A percentile compares a stretch with the other conserved stretches of the same genome.
Evolutionary conservation across 2,113 vertebrate species (phyloP).

Genomic region (Micronycteris hirsuta): DNA sequence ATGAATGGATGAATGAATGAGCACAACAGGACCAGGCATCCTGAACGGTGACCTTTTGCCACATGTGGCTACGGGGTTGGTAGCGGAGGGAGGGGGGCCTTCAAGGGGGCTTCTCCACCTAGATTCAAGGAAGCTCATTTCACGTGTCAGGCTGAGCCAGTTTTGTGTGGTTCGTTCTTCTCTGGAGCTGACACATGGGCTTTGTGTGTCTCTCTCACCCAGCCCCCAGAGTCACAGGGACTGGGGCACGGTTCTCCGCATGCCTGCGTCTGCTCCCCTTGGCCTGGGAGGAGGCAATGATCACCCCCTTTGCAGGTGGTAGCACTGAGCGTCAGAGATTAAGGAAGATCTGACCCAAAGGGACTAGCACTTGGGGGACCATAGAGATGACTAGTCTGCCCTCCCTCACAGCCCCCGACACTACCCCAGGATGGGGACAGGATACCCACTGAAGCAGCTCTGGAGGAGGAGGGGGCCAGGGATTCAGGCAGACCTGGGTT

Average conservation of each 20-base stretch:
- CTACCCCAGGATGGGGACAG: background rate
- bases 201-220: background rate
- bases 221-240: too few relatives aligned
- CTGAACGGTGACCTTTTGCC: background rate
- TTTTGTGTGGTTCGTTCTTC: background rate
- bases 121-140: background rate
- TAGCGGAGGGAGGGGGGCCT: background rate
- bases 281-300: background rate
- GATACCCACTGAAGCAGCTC: background rate
- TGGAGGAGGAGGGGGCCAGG: background rate
- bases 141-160: too few relatives aligned
- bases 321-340: background rate
- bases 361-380: background rate
- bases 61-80: background rate
- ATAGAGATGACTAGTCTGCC: too few relatives aligned
- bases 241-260: background rate
- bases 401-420: background rate
- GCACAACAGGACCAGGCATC: background rate
- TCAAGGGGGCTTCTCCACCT: background rate
- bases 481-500: background rate
- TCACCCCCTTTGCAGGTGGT: background rate
- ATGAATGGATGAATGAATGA: background rate
- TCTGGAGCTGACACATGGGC: accelerated
- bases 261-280: background rate
- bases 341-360: background rate